Evolutionary conservation across 2,888 invertebrate genomes (phyloP), one percentile per base, ranked within the genome.

Genomic region (Malthinus seriepunctatus): DNA sequence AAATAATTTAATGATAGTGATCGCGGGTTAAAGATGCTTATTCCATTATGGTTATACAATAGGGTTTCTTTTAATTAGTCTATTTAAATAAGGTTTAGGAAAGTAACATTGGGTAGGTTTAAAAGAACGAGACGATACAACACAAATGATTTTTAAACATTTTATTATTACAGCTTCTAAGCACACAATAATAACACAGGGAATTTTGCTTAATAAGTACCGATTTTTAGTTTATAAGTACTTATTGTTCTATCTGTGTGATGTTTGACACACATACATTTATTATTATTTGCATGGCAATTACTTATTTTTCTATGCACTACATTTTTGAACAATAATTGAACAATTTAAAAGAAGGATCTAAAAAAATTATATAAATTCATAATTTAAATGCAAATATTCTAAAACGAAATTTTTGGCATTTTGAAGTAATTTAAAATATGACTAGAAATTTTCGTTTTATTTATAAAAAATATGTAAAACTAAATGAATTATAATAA

Each of bases 261-360:
- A 67, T 70, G 72, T 69, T 72, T 71, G 73, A 71, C 72, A 74
- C 74, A 73, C 72, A 64, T 59, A 59, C 54, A 54, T 51, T 56
- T 60, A 67, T 69, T 60, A 67, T 69, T 67, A 65, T 73, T 76
- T 76, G 76, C 76, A 76, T 75, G 72, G 76, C 76, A 76, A 76
- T 76, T 76, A 76, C 75, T 71, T 72, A 71, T 73, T 74, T 68
- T 71, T 73, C 73, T 71, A 72, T 71, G 71, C 73, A 74, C 73
- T 71, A 69, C 54, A 69, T 42, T 42, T 63, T 67, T 71, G 53
- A 51, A 51, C 39, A 46, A 50, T 69, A 60, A 55, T 54, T 56
- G 56, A 56, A 56, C 56, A 46, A 38, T 49, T 56, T 56, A 56
- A 32, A 33, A 34, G 46, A 56, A 45, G 42, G 42, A 45, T 37